Conservation (phyloP, 2,888 invertebrate genomes). For the Sphecodes monilicornis region DNA sequence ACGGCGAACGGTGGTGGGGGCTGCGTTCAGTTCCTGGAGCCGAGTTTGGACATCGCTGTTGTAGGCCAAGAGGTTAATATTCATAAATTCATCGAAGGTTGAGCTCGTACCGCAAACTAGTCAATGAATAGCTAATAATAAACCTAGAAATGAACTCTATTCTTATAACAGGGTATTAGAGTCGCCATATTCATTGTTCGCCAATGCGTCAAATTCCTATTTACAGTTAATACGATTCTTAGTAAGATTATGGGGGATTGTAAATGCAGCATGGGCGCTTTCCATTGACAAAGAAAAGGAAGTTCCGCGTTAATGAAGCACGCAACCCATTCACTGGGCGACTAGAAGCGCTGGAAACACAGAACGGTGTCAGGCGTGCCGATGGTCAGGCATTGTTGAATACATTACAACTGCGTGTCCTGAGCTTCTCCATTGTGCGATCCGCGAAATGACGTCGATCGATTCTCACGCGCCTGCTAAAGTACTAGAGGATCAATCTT, state of each 20-base stretch:
- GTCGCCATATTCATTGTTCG: background rate
- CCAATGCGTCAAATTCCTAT: background rate
- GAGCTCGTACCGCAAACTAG: background rate
- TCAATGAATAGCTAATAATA: constrained; percentile 1
- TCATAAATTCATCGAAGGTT: background rate
- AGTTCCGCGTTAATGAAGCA: background rate
- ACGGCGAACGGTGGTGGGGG: too few relatives aligned
- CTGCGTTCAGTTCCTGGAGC: too few relatives aligned
- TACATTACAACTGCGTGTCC: background rate
- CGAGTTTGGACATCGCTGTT: too few relatives aligned
- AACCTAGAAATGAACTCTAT: background rate
- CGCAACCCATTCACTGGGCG: background rate
- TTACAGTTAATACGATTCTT: background rate
- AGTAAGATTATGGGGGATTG: background rate
- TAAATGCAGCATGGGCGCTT: background rate
- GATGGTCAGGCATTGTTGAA: background rate
- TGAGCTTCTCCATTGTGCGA: background rate
- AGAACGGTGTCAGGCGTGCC: background rate
- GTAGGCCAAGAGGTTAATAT: too few relatives aligned
- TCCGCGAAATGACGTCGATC: constrained; percentile 17
- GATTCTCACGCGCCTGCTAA: constrained; percentile 32
- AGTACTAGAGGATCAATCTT: constrained; percentile 22
- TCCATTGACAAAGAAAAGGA: background rate
- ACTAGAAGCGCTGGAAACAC: background rate
- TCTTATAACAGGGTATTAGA: background rate